Conservation (phyloP, 2,888 invertebrate species). For the Drosophila fulvimacula region DNA sequence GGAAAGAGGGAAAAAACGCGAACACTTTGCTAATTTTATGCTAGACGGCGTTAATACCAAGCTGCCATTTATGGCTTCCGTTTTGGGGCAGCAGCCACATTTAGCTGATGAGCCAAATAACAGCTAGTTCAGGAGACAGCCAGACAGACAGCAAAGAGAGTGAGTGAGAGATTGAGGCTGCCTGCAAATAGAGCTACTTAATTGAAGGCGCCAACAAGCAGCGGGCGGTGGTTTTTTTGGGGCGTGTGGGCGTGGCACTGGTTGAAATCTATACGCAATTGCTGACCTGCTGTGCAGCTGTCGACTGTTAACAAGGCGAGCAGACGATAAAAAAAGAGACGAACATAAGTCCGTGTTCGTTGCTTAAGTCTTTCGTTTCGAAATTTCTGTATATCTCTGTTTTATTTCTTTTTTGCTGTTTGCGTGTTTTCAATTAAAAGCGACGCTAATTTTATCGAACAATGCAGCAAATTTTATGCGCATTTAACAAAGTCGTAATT, state of each 20-base stretch:
- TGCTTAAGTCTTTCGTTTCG: conserved; percentile 44
- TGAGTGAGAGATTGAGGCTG: neutral
- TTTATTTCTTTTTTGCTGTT: conserved; percentile 2
- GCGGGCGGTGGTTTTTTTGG: conserved; percentile 40
- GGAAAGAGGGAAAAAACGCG: conserved; percentile 7
- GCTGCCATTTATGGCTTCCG: conserved; percentile 80
- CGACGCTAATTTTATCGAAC: conserved; percentile 49
- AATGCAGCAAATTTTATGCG: conserved; percentile 61
- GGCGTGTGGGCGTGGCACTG: conserved; percentile 34
- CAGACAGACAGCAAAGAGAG: neutral
- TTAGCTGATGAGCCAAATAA: conserved; percentile 25
- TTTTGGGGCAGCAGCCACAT: conserved; percentile 43
- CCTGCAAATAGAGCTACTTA: conserved; percentile 48
- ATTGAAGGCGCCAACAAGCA: conserved; percentile 74
- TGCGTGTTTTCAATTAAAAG: conserved; percentile 58
- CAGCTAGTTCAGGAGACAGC: neutral
- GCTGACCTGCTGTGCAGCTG: conserved; percentile 54
- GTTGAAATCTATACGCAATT: conserved; percentile 21
- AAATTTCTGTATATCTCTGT: neutral
- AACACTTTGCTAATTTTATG: conserved; percentile 59
- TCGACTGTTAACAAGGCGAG: conserved; percentile 31
- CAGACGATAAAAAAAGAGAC: neutral
- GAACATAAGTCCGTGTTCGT: conserved; percentile 36
- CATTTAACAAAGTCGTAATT: conserved; percentile 76
- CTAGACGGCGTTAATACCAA: conserved; percentile 77